Evolutionary conservation across 2,113 vertebrate species (phyloP).

Genomic region (Tachysurus vachellii): DNA sequence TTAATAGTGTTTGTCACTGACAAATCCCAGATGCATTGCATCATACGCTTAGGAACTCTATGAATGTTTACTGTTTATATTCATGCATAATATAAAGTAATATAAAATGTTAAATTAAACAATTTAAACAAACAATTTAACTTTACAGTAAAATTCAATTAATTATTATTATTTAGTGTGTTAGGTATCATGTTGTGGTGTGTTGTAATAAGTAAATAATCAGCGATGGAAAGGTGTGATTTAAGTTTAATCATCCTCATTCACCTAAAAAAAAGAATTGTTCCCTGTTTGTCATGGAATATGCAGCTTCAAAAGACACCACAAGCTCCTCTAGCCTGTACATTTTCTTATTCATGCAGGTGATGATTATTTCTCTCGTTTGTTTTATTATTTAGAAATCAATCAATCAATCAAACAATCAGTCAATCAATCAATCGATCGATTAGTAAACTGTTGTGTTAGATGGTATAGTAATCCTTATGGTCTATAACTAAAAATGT

Average conservation of each 20-base stretch:
- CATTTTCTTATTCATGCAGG: neutral
- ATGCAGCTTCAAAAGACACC: neutral
- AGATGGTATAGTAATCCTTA: neutral
- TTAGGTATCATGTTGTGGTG: neutral
- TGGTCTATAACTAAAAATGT: neutral
- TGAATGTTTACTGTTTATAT: neutral
- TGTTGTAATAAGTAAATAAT: neutral
- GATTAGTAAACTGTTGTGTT: too few species aligned
- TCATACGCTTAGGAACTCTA: neutral
- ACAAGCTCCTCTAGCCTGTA: neutral
- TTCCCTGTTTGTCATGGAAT: neutral
- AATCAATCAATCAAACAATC: neutral
- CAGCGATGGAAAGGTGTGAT: too few species aligned
- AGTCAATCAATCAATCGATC: neutral
- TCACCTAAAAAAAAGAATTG: neutral
- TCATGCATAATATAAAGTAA: neutral
- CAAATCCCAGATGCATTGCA: conserved; percentile 1
- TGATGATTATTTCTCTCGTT: neutral
- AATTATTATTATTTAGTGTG: neutral
- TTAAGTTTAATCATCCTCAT: too few species aligned
- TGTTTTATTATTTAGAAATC: neutral
- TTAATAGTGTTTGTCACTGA: neutral
- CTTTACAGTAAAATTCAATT: neutral
- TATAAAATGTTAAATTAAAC: neutral
- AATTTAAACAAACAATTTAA: neutral